These are phyloP conservation scores for Chloebia gouldiae DNA, from an alignment of 2,113 vertebrate genomes.

Conservation along the genomic window DNA sequence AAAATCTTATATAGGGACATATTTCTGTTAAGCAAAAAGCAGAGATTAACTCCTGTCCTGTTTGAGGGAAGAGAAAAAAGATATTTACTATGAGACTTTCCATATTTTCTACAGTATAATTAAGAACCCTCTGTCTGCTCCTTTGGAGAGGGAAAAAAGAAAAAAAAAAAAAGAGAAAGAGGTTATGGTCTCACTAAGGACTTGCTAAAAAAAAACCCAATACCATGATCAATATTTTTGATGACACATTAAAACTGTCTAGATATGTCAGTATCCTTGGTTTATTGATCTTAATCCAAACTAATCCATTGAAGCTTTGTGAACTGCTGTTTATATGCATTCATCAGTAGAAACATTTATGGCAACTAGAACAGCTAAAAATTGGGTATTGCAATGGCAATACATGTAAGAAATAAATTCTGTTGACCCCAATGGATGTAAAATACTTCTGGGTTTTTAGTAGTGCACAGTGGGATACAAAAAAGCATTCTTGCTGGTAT, in stretches of 20 bases:
- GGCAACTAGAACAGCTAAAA: background rate
- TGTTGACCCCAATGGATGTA: background rate
- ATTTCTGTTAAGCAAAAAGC: background rate
- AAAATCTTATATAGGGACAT: background rate
- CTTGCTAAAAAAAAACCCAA: background rate
- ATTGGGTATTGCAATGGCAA: background rate
- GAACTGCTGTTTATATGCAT: background rate
- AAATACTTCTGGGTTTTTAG: background rate
- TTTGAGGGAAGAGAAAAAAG: background rate
- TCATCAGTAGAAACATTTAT: background rate
- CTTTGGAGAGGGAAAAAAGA: background rate
- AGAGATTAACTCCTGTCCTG: background rate
- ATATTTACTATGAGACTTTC: background rate
- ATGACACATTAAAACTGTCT: background rate
- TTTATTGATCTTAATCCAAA: slow-evolving; percentile 12
- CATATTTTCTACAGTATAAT: background rate
- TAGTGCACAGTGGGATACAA: background rate
- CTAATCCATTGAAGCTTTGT: background rate
- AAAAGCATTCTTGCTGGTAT: background rate
- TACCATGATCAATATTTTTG: background rate
- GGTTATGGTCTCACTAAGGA: background rate
- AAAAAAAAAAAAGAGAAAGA: background rate
- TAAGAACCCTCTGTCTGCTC: background rate
- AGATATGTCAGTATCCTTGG: background rate
- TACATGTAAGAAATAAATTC: background rate